phyloP scores from a whole-genome alignment of 2,797 vertebrate species.

The Enteromius radiatus region DNA sequence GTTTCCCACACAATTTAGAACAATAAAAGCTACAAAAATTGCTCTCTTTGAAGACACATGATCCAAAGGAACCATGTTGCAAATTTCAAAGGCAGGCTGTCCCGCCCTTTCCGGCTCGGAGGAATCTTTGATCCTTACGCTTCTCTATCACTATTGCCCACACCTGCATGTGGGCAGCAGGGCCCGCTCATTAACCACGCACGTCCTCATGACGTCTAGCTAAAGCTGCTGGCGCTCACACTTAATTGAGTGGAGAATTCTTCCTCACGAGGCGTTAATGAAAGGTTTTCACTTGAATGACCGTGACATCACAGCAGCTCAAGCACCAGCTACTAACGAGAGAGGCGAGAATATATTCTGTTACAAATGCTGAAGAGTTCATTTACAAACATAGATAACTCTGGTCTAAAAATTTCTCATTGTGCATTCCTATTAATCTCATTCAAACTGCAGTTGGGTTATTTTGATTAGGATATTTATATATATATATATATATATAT shows the following conservation, averaged over 20 bases:
- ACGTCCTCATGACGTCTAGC: conserved; percentile 46
- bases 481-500: too few relatives aligned
- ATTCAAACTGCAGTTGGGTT: too few relatives aligned
- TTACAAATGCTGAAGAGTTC: neutral
- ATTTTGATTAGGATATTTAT: too few relatives aligned
- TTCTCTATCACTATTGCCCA: neutral
- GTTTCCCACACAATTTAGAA: neutral
- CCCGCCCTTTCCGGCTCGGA: conserved; percentile 26
- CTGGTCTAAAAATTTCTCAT: too few relatives aligned
- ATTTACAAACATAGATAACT: too few relatives aligned
- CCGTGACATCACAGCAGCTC: conserved; percentile 44
- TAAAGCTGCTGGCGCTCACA: conserved; percentile 37
- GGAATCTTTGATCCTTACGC: conserved; percentile 12
- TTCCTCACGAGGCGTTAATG: conserved; percentile 40
- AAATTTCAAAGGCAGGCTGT: conserved; percentile 57
- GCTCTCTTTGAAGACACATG: neutral
- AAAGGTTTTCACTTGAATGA: conserved; percentile 40
- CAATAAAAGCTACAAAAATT: neutral
- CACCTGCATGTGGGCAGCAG: conserved; percentile 57
- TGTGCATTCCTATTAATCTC: too few relatives aligned
- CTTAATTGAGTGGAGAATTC: conserved; percentile 61
- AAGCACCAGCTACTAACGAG: conserved; percentile 21
- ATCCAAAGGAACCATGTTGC: neutral
- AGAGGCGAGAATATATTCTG: neutral
- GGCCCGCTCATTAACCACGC: conserved; percentile 56